Evolutionary conservation across 2,113 vertebrate species (phyloP).

Genomic region (Percina caprodes): DNA sequence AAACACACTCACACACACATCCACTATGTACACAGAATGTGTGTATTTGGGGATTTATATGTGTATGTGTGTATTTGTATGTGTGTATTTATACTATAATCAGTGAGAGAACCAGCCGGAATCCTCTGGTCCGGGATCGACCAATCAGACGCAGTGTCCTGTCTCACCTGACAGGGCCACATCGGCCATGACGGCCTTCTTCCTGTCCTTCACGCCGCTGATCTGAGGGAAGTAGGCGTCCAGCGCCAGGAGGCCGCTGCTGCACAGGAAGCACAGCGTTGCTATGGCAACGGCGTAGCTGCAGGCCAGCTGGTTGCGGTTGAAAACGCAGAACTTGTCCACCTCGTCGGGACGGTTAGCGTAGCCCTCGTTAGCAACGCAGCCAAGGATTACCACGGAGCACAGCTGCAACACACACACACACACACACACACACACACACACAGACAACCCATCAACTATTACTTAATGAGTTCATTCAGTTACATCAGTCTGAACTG

Average conservation of each 20-base stretch:
- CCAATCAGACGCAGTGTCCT: too few species aligned
- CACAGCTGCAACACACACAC: conserved; percentile 79
- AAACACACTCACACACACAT: too few species aligned
- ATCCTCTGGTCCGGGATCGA: too few species aligned
- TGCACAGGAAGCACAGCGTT: conserved; percentile 89
- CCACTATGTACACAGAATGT: too few species aligned
- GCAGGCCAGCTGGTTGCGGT: conserved; percentile 91
- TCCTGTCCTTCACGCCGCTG: conserved; percentile 93
- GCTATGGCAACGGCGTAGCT: conserved; percentile 90
- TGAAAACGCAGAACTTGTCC: conserved; percentile 91
- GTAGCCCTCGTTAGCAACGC: conserved; percentile 93
- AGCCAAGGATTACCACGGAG: conserved; percentile 92
- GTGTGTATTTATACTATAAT: too few species aligned
- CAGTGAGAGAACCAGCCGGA: too few species aligned
- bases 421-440: too few species aligned
- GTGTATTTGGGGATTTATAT: too few species aligned
- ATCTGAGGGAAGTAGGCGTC: conserved; percentile 94
- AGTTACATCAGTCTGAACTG: not conserved
- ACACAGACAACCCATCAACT: too few species aligned
- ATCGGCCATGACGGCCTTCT: conserved; percentile 91
- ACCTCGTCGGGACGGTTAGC: conserved; percentile 80
- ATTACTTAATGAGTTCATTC: too few species aligned
- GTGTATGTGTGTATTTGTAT: too few species aligned
- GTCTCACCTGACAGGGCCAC: conserved; percentile 90
- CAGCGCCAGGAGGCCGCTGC: conserved; percentile 89